These are phyloP conservation scores for Myotis lucifugus DNA, from an alignment of 2,113 vertebrate genomes.

Conservation along the genomic window DNA sequence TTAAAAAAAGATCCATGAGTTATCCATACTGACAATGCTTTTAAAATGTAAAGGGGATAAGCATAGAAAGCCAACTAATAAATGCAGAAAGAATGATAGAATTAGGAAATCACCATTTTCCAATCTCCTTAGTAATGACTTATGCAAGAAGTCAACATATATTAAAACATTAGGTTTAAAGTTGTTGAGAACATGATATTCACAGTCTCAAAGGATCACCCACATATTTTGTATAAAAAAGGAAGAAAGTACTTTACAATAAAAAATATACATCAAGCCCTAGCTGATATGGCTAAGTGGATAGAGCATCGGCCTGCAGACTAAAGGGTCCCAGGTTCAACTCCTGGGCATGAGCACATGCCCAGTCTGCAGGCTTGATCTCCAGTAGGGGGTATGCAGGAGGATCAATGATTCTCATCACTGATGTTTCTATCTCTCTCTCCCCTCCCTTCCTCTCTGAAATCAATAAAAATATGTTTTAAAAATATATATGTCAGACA, in stretches of 20 bases:
- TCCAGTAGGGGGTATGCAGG: too few species aligned
- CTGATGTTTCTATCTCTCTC: too few species aligned
- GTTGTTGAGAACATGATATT: conserved; percentile 3
- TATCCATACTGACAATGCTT: background rate
- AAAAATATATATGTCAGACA: background rate
- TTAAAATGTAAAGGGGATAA: background rate
- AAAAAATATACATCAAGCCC: background rate
- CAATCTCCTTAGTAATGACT: background rate
- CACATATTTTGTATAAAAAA: background rate
- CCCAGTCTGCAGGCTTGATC: too few species aligned
- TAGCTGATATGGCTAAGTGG: too few species aligned
- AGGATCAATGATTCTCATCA: too few species aligned
- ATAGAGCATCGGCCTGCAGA: too few species aligned
- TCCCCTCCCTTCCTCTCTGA: too few species aligned
- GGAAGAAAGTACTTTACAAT: background rate
- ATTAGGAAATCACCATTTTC: background rate
- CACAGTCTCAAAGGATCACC: background rate
- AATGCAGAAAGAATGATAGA: too few species aligned
- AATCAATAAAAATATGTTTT: too few species aligned
- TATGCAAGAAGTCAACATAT: background rate
- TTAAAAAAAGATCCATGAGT: background rate
- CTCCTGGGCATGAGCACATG: too few species aligned
- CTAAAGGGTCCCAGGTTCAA: too few species aligned
- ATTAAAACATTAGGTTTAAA: conserved; percentile 11
- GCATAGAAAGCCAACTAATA: background rate